Evolutionary conservation across 2,113 vertebrate species (phyloP), one percentile per base, ranked within the genome.

Genomic region (Micronycteris hirsuta): DNA sequence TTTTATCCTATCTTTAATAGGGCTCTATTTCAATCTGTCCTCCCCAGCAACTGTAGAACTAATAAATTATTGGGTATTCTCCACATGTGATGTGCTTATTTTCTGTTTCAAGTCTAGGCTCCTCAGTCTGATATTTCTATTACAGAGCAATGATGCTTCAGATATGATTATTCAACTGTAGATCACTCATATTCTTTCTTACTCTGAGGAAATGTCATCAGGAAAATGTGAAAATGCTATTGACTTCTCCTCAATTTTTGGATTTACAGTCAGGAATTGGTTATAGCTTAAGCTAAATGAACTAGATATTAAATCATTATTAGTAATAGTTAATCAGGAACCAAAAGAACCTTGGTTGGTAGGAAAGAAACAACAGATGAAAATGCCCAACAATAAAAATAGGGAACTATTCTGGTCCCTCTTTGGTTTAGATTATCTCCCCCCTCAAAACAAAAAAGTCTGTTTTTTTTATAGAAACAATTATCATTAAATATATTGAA

Each of bases 241-340:
- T 86, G 33, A n/a, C 31, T 78, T 95, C 71, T 31, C 92, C 31
- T 92, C 92, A 67, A 58, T 20, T 52, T 91, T 85, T 83, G 71
- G 33, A 43, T 82, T 31, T 95, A 77, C 17, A 89, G 33, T 4
- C 47, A 82, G 20, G 19, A 92, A 86, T 45, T 86, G 7, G 45
- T 95, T 95, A 67, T 73, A 26, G 28, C 24, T 73, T 77, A 89
- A 70, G 52, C 15, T 89, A 93, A 88, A 93, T 85, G 43, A 89
- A 73, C 45, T 41, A 89, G 41, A 67, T 45, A 56, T 89, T 83
- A 67, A 89, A 61, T 68, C 67, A 67, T 54, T 24, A 77, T 85
- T 89, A 52, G 38, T 71, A 81, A 89, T 73, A 81, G 20, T 78
- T 87, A 76, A 63, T 92, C 76, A 78, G 36, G 16, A 78, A 47